phyloP scores from a whole-genome alignment of 2,113 vertebrate species.

The Melospiza melodia region DNA sequence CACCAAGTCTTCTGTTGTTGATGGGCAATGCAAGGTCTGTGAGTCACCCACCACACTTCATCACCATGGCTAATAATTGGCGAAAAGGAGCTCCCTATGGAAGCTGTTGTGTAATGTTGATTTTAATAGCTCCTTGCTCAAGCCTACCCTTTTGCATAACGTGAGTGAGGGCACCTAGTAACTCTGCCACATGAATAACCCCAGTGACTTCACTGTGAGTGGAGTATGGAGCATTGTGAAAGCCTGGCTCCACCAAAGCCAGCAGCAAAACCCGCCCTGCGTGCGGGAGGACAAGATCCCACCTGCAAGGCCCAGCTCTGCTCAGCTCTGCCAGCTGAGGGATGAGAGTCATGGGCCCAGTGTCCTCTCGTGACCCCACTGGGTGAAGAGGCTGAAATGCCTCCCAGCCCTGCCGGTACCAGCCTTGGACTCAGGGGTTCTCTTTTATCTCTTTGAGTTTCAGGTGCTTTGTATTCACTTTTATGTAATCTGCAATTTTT shows the following conservation, averaged over 20 bases:
- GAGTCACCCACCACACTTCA: background rate
- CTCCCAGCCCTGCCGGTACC: background rate
- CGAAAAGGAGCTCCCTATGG: background rate
- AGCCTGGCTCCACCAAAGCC: background rate
- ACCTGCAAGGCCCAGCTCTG: background rate
- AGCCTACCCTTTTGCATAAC: background rate
- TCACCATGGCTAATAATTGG: background rate
- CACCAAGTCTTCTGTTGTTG: background rate
- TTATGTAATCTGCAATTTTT: background rate
- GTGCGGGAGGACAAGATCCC: background rate
- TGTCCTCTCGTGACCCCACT: background rate
- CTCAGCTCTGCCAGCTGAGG: background rate
- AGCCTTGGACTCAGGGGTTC: fast-evolving
- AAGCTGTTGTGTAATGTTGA: background rate
- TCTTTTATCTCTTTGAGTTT: background rate
- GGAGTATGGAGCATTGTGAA: background rate
- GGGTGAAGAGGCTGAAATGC: background rate
- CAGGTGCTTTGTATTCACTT: background rate
- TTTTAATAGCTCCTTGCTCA: background rate
- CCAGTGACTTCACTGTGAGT: background rate
- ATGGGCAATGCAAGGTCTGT: background rate
- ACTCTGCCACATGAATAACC: background rate
- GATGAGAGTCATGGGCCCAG: background rate
- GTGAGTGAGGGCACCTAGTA: background rate
- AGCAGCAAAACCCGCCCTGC: fast-evolving